Evolutionary conservation across 2,797 vertebrate species (phyloP), one percentile per base, ranked within the genome.

Genomic region (Scolopax bukidnonensis): DNA sequence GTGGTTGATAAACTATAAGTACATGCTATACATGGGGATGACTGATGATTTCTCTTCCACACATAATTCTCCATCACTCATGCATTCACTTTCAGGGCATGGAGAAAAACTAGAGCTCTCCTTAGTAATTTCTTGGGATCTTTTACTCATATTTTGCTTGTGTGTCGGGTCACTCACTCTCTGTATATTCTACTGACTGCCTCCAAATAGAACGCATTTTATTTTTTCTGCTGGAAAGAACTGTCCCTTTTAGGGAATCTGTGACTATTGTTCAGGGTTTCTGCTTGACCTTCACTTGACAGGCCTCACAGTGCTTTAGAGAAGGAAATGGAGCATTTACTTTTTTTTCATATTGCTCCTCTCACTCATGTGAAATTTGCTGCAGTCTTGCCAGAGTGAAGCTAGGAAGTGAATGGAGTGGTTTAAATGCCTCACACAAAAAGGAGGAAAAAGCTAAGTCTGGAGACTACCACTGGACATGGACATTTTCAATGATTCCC

Each of bases 241-340:
- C 60, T 87, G 93, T 89, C 93, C 78, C 81, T 95, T 79, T 93
- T 7, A 83, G 85, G 88, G 83, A 89, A 77, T 74, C 60, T 84
- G 60, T 68, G 80, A 33, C 67, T 79, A 25, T 61, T 88, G 80
- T 85, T 94, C 84, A 68, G 80, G 63, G 71, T 54, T 96, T 77
- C 74, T 93, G 63, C 74, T 65, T 93, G 90, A 89, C 95, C 93
- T 96, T 96, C 80, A 21, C 68, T 91, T 86, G 90, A 89, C 91
- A 95, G 60, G 23, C 47, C 67, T 86, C 12, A 4, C 59, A 53
- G 70, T 33, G 38, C 3, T 2, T 75, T 90, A 82, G 24, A 71
- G 48, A 79, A 84, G 32, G 41, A 94, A 91, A 70, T 36, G 64
- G 36, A 90, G 25, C 71, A 18, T 59, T 92, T 48, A 8, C 10